Base-by-base conservation (phyloP, 2,113 vertebrate genomes). In the Gopherus evgoodei region DNA sequence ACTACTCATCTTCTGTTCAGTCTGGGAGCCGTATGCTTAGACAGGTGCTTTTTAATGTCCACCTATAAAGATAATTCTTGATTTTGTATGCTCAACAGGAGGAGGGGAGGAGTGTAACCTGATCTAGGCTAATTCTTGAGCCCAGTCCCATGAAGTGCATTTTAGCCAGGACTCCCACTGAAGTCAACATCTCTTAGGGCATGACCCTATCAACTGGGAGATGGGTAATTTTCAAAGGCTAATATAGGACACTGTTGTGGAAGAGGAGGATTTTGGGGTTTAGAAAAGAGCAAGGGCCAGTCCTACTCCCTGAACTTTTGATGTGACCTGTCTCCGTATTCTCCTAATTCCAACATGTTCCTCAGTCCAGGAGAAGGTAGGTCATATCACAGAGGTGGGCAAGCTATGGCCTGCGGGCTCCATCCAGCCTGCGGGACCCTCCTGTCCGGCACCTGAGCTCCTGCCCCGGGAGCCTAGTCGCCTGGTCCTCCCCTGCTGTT, bases 1-100 rank as follows among this genome's bases (percentile, higher is more conserved):
- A 99, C 99, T 81, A 99, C 98, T 6, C 99, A 99, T 94, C 98
- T 99, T 93, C 98, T 99, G 2, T 99, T 99, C 97, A 99, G 99
- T 94, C 98, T 99, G 12, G 99, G 99, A 83, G 99, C 99, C 2
- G 98, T 99, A 83, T 99, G 99, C 95, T 98, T 99, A 81, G 99
- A 99, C 98, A 99, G 99, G 99, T 99, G 97, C 89, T 90, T 91
- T 84, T 95, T 88, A 56, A 49, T 88, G 96, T 87, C 44, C 54
- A 42, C 54, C 31, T 78, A 44, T n/a, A 22, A 31, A 38, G 56
- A 1, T 8, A 81, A 92, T 80, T 83, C 31, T 54, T 31, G 38
- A 22, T 90, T 91, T 81, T 13, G 6, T 11, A 22, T 59, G 5
- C 87, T 69, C 11, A 54, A 81, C 1, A 0, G 50, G 35, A 27